Evolutionary conservation across 2,113 vertebrate species (phyloP).

Genomic region (Sterrhoptilus dennistouni): DNA sequence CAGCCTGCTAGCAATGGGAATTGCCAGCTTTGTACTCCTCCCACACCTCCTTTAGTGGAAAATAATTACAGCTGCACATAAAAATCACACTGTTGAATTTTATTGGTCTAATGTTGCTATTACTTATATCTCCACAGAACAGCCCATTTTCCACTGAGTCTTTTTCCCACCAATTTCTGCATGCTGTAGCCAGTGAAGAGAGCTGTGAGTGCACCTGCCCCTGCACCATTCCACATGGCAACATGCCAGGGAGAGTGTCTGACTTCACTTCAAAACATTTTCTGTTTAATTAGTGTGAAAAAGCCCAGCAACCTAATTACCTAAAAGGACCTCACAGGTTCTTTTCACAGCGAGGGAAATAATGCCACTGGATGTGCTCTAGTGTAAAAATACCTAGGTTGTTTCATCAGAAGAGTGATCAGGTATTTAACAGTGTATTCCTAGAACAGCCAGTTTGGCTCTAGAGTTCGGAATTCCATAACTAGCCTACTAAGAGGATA

Average conservation of each 20-base stretch:
- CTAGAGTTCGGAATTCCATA: neutral
- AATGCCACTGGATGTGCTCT: neutral
- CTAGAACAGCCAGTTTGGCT: neutral
- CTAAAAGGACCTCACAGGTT: neutral
- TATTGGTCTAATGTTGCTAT: neutral
- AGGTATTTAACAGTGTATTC: neutral
- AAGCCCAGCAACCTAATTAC: neutral
- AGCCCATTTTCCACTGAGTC: neutral
- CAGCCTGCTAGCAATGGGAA: neutral
- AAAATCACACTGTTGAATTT: slow-evolving; percentile 5
- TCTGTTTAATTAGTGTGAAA: slow-evolving; percentile 53
- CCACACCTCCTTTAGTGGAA: neutral
- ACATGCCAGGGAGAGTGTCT: slow-evolving; percentile 1
- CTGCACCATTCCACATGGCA: neutral
- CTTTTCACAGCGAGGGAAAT: neutral
- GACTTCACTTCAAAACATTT: slow-evolving; percentile 50
- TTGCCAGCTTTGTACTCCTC: neutral
- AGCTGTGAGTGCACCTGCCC: neutral
- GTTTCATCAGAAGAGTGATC: neutral
- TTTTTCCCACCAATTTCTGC: neutral
- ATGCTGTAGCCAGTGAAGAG: neutral
- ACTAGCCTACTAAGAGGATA: neutral
- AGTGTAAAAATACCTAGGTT: neutral
- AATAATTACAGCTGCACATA: slow-evolving; percentile 41
- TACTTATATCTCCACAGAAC: neutral